phyloP scores from a whole-genome alignment of 2,888 invertebrate species.

The Allygus modestus region DNA sequence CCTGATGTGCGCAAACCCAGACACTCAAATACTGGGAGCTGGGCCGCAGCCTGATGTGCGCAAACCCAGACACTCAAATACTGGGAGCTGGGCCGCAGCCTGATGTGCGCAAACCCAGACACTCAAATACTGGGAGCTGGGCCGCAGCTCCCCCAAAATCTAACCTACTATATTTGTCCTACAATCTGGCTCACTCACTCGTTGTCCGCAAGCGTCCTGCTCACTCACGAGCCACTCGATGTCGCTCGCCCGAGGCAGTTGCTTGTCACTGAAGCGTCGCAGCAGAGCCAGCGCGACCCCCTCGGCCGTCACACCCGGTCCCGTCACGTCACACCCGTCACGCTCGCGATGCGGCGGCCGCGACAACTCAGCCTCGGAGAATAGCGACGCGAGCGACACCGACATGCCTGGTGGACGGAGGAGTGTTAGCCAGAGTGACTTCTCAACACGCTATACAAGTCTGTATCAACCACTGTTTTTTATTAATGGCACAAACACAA shows the following conservation, averaged over 20 bases:
- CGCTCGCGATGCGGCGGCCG: slow-evolving; percentile 67
- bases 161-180: too few species aligned
- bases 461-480: too few species aligned
- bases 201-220: slow-evolving; percentile 75
- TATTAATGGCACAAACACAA: too few species aligned
- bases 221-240: slow-evolving; percentile 89
- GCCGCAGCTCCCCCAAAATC: too few species aligned
- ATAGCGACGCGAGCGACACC: slow-evolving; percentile 81
- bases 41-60: too few species aligned
- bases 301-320: slow-evolving; percentile 79
- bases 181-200: slow-evolving; percentile 27
- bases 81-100: too few species aligned
- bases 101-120: too few species aligned
- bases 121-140: too few species aligned
- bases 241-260: slow-evolving; percentile 87
- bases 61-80: too few species aligned
- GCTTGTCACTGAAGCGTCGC: slow-evolving; percentile 85
- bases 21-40: too few species aligned
- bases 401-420: slow-evolving; percentile 75
- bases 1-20: too few species aligned
- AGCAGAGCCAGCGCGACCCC: slow-evolving; percentile 87
- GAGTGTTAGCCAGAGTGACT: slow-evolving; percentile 48
- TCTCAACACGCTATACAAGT: too few species aligned
- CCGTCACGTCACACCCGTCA: slow-evolving; percentile 72
- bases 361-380: slow-evolving; percentile 77